Percentiles rank a stretch among this genome's conserved stretches.
phyloP scores from a whole-genome alignment of 2,888 invertebrate species.

The Lasioglossum vierecki region DNA sequence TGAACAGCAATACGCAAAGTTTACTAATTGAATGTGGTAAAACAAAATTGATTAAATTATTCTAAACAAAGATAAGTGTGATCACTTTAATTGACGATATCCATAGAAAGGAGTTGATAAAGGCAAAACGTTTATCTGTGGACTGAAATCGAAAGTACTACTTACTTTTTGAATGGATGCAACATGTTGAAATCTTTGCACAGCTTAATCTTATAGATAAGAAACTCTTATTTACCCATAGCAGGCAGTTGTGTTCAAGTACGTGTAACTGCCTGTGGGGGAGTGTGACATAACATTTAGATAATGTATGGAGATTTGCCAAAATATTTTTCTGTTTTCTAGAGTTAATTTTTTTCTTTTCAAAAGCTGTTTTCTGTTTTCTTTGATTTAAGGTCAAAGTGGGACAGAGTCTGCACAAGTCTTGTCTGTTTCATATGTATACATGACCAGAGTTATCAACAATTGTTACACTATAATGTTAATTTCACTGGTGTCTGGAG shows the following conservation, averaged over 20 bases:
- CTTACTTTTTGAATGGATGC: slow-evolving; percentile 8
- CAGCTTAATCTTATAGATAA: slow-evolving; percentile 22
- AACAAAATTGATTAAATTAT: slow-evolving; percentile 50
- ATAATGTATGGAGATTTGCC: not conserved
- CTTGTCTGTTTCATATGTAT: not conserved
- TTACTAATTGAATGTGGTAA: slow-evolving; percentile 43
- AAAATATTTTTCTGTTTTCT: not conserved
- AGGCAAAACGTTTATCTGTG: slow-evolving; percentile 9
- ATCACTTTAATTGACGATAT: not conserved
- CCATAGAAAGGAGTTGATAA: slow-evolving; percentile 12
- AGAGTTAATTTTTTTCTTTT: not conserved
- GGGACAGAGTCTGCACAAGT: not conserved
- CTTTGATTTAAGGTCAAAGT: not conserved
- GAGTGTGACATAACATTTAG: not conserved
- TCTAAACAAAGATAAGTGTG: slow-evolving; percentile 59
- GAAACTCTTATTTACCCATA: not conserved
- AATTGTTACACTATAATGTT: not conserved
- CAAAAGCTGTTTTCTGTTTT: not conserved
- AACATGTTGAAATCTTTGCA: slow-evolving; percentile 23
- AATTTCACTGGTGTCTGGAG: not conserved
- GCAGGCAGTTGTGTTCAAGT: not conserved
- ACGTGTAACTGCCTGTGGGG: not conserved
- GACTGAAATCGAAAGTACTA: slow-evolving; percentile 1
- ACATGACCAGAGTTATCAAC: not conserved
- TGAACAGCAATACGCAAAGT: slow-evolving; percentile 13